Conservation (phyloP, 2,113 vertebrate species). For the Lasiurus borealis region DNA sequence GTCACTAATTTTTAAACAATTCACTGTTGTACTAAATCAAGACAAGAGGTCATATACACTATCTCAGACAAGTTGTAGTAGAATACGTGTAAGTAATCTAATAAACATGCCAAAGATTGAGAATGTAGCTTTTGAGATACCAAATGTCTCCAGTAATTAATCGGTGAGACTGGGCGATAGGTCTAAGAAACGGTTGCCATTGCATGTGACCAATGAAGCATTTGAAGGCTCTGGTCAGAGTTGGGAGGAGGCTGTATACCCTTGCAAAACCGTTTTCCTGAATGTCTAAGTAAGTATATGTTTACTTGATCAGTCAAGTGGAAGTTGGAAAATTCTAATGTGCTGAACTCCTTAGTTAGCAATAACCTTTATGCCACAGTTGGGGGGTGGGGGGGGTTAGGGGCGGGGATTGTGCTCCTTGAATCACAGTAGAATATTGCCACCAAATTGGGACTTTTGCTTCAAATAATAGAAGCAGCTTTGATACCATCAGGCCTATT, state of each 20-base stretch:
- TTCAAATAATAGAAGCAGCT: constrained; percentile 38
- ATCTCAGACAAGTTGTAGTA: neutral
- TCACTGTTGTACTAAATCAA: constrained; percentile 13
- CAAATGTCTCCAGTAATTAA: neutral
- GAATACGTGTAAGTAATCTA: constrained; percentile 19
- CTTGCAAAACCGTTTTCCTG: neutral
- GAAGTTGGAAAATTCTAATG: constrained; percentile 35
- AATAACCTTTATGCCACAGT: constrained; percentile 26
- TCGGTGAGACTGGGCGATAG: neutral
- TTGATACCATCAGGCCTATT: neutral
- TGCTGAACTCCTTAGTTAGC: constrained; percentile 42
- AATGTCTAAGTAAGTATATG: neutral
- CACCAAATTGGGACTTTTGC: constrained; percentile 32
- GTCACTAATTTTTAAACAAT: constrained; percentile 74
- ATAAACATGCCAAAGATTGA: constrained; percentile 3
- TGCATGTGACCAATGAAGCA: neutral
- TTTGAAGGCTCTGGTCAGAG: neutral
- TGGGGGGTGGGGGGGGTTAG: fast-evolving
- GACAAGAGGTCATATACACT: neutral
- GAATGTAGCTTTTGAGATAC: neutral
- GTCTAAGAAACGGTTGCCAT: neutral
- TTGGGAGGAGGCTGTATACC: neutral
- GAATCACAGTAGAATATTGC: neutral
- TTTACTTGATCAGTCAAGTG: constrained; percentile 13
- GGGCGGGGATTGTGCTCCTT: neutral